These are phyloP conservation scores for Pseudochaenichthys georgianus DNA, from an alignment of 2,797 vertebrate species.

Conservation along the genomic window DNA sequence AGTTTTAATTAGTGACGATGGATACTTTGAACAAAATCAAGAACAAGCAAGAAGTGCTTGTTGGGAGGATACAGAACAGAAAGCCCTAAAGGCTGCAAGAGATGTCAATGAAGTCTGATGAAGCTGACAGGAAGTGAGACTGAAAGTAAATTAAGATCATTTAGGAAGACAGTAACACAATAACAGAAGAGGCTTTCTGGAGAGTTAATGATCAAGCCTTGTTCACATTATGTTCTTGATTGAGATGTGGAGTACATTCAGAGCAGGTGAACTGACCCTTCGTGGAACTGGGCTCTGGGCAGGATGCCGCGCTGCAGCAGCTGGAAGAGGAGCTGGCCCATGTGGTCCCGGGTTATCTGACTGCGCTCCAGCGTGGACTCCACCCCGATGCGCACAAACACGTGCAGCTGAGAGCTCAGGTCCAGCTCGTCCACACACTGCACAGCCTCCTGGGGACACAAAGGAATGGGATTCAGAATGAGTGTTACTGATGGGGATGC, in stretches of 20 bases:
- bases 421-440: slow-evolving; percentile 96
- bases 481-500: not conserved
- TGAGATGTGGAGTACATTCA: not conserved
- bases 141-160: no score
- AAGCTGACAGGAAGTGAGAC: no score
- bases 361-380: slow-evolving; percentile 97
- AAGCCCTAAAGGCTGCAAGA: not conserved
- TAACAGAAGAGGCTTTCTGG: not conserved
- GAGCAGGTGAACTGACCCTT: slow-evolving; percentile 86
- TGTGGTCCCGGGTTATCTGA: slow-evolving; percentile 95
- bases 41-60: not conserved
- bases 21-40: not conserved
- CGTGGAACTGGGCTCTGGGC: slow-evolving; percentile 91
- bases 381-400: slow-evolving; percentile 93
- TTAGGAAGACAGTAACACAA: not conserved
- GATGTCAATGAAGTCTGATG: no score
- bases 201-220: not conserved
- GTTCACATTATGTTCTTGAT: accelerated
- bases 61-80: not conserved
- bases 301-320: slow-evolving; percentile 90
- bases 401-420: slow-evolving; percentile 83
- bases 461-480: not conserved
- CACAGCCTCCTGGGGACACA: slow-evolving; percentile 89
- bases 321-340: slow-evolving; percentile 94
- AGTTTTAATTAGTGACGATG: not conserved